These are phyloP conservation scores for Otolemur garnettii DNA, from an alignment of 2,113 vertebrate species.

Conservation along the genomic window DNA sequence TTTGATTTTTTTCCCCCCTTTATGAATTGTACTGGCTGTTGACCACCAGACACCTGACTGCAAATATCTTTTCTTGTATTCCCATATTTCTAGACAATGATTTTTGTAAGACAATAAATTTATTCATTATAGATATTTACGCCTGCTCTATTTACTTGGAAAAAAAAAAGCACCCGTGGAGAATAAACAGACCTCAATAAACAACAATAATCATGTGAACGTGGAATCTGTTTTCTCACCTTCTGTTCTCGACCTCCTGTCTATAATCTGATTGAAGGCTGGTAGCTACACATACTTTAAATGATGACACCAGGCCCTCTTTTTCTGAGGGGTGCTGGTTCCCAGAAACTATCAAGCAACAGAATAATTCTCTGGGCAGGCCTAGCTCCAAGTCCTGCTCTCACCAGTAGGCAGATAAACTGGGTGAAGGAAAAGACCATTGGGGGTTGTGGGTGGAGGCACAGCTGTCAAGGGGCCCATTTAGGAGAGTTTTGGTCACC, in stretches of 20 bases:
- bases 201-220: slow-evolving; percentile 82
- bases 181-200: slow-evolving; percentile 87
- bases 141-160: slow-evolving; percentile 88
- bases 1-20: slow-evolving; percentile 77
- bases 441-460: too few species aligned
- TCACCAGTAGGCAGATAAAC: accelerated
- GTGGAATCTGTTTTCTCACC: slow-evolving; percentile 83
- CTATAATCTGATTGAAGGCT: neutral
- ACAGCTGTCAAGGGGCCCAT: accelerated
- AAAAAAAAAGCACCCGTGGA: slow-evolving; percentile 80
- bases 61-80: slow-evolving; percentile 95
- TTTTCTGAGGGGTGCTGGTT: neutral
- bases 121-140: slow-evolving; percentile 95
- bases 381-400: neutral
- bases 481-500: neutral
- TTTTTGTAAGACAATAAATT: slow-evolving; percentile 99
- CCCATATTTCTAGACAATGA: slow-evolving; percentile 98
- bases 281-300: neutral
- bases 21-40: slow-evolving; percentile 93
- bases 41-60: slow-evolving; percentile 94
- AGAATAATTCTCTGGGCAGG: neutral
- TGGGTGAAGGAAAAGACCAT: neutral
- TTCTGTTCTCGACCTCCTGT: slow-evolving; percentile 71
- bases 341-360: neutral
- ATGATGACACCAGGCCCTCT: neutral